phyloP scores from a whole-genome alignment of 1,140 invertebrate species.

The Drusus annulatus region DNA sequence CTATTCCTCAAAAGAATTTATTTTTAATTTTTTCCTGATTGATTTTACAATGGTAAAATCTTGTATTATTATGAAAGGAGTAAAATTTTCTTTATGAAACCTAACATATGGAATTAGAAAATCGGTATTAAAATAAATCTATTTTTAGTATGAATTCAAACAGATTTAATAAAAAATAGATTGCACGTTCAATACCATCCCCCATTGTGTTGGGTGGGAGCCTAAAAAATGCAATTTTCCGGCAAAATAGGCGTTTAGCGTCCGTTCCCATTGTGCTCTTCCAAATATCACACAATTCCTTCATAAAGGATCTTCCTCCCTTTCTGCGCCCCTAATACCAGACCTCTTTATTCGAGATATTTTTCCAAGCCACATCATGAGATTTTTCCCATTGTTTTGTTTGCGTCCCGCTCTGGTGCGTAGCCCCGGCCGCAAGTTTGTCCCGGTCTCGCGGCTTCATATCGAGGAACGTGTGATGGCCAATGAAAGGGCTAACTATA shows the following conservation, averaged over 20 bases:
- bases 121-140: no score
- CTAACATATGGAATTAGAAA: no score
- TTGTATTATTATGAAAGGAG: no score
- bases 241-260: conserved; percentile 26
- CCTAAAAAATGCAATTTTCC: conserved; percentile 53
- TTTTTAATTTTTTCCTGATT: no score
- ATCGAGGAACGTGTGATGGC: conserved; percentile 19
- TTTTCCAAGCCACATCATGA: conserved; percentile 51
- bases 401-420: conserved; percentile 32
- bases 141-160: background rate
- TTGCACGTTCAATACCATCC: background rate
- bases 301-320: conserved; percentile 48
- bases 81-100: no score
- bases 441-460: conserved; percentile 2
- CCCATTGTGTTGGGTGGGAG: conserved; percentile 20
- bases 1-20: no score
- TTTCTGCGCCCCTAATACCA: conserved; percentile 49
- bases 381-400: conserved; percentile 49
- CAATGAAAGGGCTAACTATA: conserved; percentile 10
- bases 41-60: no score
- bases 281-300: conserved; percentile 49
- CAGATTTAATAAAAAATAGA: background rate
- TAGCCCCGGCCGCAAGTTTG: background rate
- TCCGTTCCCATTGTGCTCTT: conserved; percentile 47
- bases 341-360: conserved; percentile 53